Base-by-base conservation (phyloP, 2,797 vertebrate genomes). In the Sandelia bainsii region DNA sequence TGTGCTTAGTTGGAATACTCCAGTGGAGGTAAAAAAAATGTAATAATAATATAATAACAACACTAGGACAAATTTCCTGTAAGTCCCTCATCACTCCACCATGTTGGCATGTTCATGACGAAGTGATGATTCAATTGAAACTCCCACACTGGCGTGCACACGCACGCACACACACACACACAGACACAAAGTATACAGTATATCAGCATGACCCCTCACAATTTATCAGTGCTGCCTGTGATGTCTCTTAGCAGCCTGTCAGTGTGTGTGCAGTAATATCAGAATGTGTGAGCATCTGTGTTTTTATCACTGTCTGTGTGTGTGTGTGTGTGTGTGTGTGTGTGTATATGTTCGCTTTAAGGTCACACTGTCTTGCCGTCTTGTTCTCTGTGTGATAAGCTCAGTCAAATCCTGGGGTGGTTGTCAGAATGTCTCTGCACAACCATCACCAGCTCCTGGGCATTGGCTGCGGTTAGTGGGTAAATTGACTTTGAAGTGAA, bases 181-280 rank as follows among this genome's bases (percentile, higher is more conserved):
- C 62, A 52, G 61, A 67, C 6, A 52, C 60, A 37, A 3, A 51
- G 46, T 12, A 45, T 25, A 32, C 29, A 32, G 34, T 48, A 13
- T 62, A 61, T 74, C 74, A 73, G 54, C 44, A 69, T 66, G 50
- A 68, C 68, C 63, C 39, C 6, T 19, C 46, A 44, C 23, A 27
- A 53, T 52, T 75, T 87, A 82, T 86, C 86, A 48, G 22, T 8
- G n/a, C 72, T 79, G 74, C 37, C 58, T 39, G 6, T 75, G 76
- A 84, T 29, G 75, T 54, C 69, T 79, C 75, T 73, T n/a, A 51
- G 46, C 74, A 66, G 69, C 37, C 71, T 75, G 77, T 57, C 82
- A 76, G 60, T 46, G 51, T 48, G 40, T 54, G 32, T 14, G 13
- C 44, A 11, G 17, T 50, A 25, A 16, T 66, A 39, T 54, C 75